Base-by-base conservation (phyloP, 1,140 invertebrate species). In the Cotesia typhae region DNA sequence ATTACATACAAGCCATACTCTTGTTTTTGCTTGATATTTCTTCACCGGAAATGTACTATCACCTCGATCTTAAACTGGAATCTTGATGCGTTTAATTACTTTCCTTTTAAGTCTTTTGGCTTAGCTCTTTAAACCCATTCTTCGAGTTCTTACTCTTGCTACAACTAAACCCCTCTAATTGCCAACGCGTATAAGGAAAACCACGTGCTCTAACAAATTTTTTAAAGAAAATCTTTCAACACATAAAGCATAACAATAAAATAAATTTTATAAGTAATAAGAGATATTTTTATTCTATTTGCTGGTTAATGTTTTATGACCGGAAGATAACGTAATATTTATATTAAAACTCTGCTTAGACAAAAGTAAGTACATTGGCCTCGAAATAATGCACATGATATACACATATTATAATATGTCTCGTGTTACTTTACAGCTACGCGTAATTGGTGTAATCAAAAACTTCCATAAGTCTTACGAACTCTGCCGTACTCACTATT, bases 1-100 rank as follows among this genome's bases (percentile, higher is more conserved):
- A 28, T 28, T 28, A 28, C 28, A 28, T 28, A 28, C 28, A 28
- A 28, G 28, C 28, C 28, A 3, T 28, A 28, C 28, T 28, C 28
- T 28, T 28, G 28, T 28, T 28, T 28, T 60, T 14, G 9, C 59
- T 2, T 60, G 9, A n/a, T 51, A 53, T 37, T 37, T 36, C 61
- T 65, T 38, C 7, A 72, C 70, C 65, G 74, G 74, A 75, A 75
- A 67, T 70, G 20, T 64, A 67, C 59, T 57, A 75, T 75, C 72
- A 72, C 38, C 70, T 70, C 74, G 70, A 67, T 75, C 71, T 72
- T 37, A 4, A 60, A 7, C 53, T 67, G 60, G 61, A 14, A 75
- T 75, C 74, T 75, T 28, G 35, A 72, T 67, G 65, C 71, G 61
- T 75, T 75, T 75, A 75, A 75, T 75, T 75, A 70, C 71, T 64